Evolutionary conservation across 2,888 invertebrate species (phyloP).

Genomic region (Adelognathus sp.): DNA sequence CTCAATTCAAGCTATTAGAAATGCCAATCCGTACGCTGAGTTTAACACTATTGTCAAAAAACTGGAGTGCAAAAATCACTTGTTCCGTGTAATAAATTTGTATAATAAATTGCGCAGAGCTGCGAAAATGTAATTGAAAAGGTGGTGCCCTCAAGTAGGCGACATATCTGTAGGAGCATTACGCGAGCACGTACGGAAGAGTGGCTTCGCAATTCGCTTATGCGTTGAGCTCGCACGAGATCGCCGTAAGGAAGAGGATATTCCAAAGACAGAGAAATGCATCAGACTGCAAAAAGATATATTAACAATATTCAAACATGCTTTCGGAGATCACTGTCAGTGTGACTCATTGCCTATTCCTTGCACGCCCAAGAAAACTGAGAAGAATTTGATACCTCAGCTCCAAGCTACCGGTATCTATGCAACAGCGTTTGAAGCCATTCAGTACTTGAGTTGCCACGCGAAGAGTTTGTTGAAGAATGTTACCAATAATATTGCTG

Average conservation of each 20-base stretch:
- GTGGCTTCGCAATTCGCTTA: slow-evolving; percentile 15
- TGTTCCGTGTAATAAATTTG: slow-evolving; percentile 63
- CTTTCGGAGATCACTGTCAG: slow-evolving; percentile 65
- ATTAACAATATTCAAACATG: slow-evolving; percentile 47
- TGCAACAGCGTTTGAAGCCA: slow-evolving; percentile 21
- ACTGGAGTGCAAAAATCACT: slow-evolving; percentile 73
- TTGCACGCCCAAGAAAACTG: not conserved
- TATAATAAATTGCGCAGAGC: slow-evolving; percentile 37
- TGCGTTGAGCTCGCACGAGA: not conserved
- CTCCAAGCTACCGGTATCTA: slow-evolving; percentile 45
- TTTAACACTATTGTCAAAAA: slow-evolving; percentile 61
- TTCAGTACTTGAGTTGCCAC: slow-evolving; percentile 38
- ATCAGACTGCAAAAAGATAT: slow-evolving; percentile 51
- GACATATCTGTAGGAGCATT: too few relatives aligned
- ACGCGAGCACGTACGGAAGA: slow-evolving; percentile 5
- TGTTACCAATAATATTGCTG: slow-evolving; percentile 61
- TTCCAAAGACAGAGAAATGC: too few relatives aligned
- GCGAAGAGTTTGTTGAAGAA: slow-evolving; percentile 56
- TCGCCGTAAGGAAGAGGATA: not conserved
- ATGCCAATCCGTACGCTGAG: slow-evolving; percentile 63
- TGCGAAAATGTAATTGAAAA: not conserved
- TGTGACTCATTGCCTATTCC: too few relatives aligned
- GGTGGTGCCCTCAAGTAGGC: too few relatives aligned
- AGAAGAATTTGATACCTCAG: not conserved
- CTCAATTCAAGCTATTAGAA: slow-evolving; percentile 65